These are phyloP conservation scores for Pherbina coryleti DNA, from an alignment of 2,888 invertebrate genomes.

Conservation along the genomic window DNA sequence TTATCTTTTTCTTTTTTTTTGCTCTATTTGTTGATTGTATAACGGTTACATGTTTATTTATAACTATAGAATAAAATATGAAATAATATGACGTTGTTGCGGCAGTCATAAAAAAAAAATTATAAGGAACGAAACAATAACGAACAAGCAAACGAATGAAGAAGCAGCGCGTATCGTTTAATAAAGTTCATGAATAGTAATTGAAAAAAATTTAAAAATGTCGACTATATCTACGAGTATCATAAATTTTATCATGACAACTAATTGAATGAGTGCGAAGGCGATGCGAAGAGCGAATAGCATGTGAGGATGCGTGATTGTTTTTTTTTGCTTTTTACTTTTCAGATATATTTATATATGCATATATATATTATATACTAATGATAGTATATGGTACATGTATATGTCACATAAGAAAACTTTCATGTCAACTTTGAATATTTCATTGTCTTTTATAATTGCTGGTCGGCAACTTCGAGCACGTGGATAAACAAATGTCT, in stretches of 20 bases:
- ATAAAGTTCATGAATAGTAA: slow-evolving; percentile 35
- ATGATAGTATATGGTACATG: no score
- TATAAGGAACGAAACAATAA: not conserved
- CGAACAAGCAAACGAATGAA: not conserved
- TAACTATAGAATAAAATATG: not conserved
- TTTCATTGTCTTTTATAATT: no score
- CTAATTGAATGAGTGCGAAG: slow-evolving; percentile 28
- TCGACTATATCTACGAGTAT: not conserved
- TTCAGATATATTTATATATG: not conserved
- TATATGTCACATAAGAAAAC: no score
- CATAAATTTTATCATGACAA: not conserved
- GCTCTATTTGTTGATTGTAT: not conserved
- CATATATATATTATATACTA: no score
- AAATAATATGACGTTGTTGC: slow-evolving; percentile 12
- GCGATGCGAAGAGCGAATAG: not conserved
- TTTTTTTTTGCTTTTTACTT: not conserved
- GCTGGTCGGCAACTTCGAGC: no score
- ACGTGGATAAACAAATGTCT: no score
- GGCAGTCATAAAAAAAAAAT: not conserved
- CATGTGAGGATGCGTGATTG: not conserved
- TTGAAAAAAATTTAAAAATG: slow-evolving; percentile 29
- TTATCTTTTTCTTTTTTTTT: not conserved
- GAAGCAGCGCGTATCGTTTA: not conserved
- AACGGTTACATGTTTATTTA: not conserved
- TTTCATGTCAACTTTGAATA: no score